Conservation (phyloP, 2,113 vertebrate species). For the Cololabis saira region DNA sequence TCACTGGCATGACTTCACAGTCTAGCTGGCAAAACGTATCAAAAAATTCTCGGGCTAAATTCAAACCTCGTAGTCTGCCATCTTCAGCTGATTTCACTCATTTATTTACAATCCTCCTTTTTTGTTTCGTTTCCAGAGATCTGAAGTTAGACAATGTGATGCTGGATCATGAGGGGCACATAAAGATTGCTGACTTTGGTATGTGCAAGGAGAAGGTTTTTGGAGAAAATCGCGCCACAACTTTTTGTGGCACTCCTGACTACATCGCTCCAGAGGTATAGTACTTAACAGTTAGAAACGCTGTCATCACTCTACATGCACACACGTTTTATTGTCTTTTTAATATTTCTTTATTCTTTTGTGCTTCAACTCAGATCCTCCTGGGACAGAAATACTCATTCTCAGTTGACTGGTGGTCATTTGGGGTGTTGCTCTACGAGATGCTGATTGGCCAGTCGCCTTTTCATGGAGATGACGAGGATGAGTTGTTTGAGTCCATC, state of each 20-base stretch:
- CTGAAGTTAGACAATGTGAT: conserved; percentile 98
- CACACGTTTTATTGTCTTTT: background rate
- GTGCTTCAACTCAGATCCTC: conserved; percentile 84
- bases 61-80: too few species aligned
- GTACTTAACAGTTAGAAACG: background rate
- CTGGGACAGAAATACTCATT: conserved; percentile 93
- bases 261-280: conserved; percentile 91
- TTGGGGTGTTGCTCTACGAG: conserved; percentile 95
- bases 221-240: conserved; percentile 91
- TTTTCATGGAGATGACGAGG: conserved; percentile 97
- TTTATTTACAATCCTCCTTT: conserved; percentile 12
- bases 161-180: conserved; percentile 92
- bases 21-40: too few species aligned
- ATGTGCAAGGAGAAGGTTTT: conserved; percentile 98
- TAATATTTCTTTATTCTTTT: background rate
- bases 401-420: conserved; percentile 99
- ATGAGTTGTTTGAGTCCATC: conserved; percentile 97
- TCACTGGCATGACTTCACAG: too few species aligned
- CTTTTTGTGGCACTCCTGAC: conserved; percentile 97
- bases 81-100: too few species aligned
- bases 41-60: too few species aligned
- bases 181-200: conserved; percentile 98
- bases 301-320: background rate
- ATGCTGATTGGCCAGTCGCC: conserved; percentile 98
- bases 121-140: conserved; percentile 82